phyloP scores from a whole-genome alignment of 1,140 invertebrate genomes.

The Lordiphosa mommai region DNA sequence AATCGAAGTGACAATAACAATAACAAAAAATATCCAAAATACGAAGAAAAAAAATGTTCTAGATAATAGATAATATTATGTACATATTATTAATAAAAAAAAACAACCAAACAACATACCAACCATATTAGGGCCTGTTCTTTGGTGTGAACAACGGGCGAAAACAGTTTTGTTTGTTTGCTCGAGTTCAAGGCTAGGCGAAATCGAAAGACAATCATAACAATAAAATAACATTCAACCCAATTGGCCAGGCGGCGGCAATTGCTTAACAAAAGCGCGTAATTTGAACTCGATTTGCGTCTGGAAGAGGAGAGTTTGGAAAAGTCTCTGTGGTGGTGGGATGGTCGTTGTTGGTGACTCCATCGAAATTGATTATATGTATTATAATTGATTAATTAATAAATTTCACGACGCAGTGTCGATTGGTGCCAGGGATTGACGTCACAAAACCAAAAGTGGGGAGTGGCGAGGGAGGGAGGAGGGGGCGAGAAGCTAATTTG shows the following conservation, averaged over 20 bases:
- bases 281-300: too few relatives aligned
- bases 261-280: too few relatives aligned
- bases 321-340: not conserved
- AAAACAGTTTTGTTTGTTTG: too few relatives aligned
- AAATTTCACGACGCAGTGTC: conserved; percentile 7
- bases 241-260: not conserved
- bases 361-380: conserved; percentile 4
- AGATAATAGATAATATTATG: too few relatives aligned
- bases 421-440: conserved; percentile 6
- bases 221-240: not conserved
- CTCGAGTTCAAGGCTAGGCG: conserved; percentile 3
- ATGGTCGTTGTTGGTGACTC: not conserved
- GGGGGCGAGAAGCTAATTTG: too few relatives aligned
- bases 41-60: too few relatives aligned
- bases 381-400: conserved; percentile 11
- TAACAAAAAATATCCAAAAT: too few relatives aligned
- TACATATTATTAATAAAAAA: too few relatives aligned
- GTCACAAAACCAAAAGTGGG: conserved; percentile 1
- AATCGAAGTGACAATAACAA: too few relatives aligned
- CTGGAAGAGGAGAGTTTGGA: too few relatives aligned
- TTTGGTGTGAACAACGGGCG: too few relatives aligned
- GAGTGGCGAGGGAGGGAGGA: too few relatives aligned
- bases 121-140: conserved; percentile 1
- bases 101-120: not conserved
- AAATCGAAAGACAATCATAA: not conserved